Evolutionary conservation across 35 echinoderm and acorn worm genomes (phyloP).

Genomic region (Ophiothrix spiculata): DNA sequence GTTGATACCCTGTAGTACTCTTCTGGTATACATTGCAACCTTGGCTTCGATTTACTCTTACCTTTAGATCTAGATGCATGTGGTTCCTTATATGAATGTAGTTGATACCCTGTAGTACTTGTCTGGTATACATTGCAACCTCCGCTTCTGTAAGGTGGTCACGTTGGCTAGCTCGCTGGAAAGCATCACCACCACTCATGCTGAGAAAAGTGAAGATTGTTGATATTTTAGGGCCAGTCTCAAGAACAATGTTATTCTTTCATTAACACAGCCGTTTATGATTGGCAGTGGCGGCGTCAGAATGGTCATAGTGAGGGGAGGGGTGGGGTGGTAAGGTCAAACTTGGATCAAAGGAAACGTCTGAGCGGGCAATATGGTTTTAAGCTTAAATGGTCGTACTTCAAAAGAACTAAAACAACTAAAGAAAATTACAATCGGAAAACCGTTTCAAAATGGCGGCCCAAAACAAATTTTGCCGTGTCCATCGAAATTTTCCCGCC

Average conservation of each 20-base stretch:
- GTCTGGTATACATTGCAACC: constrained; percentile 76
- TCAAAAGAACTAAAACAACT: background rate
- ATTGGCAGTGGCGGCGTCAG: background rate
- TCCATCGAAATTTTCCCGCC: too few species aligned
- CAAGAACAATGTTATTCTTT: too few species aligned
- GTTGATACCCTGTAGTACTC: constrained; percentile 85
- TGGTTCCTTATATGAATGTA: constrained; percentile 85
- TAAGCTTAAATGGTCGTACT: background rate
- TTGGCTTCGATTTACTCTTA: constrained; percentile 2
- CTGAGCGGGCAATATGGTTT: background rate
- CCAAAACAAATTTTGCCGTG: too few species aligned
- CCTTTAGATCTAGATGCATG: constrained; percentile 99
- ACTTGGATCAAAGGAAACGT: background rate
- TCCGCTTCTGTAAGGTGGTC: constrained; percentile 74
- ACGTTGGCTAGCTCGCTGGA: constrained; percentile 69
- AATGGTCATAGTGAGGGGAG: background rate
- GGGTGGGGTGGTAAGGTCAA: background rate
- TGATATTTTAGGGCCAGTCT: too few species aligned
- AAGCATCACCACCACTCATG: constrained; percentile 91
- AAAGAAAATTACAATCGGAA: too few species aligned
- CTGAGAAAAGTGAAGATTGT: constrained; percentile 27
- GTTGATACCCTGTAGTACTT: constrained; percentile 85
- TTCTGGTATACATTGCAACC: background rate
- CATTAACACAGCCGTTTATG: background rate
- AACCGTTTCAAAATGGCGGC: too few species aligned